phyloP scores from a whole-genome alignment of 2,113 vertebrate species.

The Ptychochromis oligacanthus region DNA sequence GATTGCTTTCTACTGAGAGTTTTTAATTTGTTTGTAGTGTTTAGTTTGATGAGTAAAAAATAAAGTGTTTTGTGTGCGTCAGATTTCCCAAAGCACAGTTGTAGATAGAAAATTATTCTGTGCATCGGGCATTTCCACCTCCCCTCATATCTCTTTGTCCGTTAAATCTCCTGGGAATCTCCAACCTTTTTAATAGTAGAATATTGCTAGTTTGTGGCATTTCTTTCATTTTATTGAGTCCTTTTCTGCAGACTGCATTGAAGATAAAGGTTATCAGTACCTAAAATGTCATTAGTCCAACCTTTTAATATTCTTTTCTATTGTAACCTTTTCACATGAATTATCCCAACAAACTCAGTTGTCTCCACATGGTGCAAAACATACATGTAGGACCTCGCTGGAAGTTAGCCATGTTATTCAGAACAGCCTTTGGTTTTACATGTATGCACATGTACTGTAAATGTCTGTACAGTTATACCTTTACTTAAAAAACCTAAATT shows the following conservation, averaged over 20 bases:
- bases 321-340: background rate
- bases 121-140: background rate
- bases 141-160: slow-evolving; percentile 10
- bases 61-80: background rate
- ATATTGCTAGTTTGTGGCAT: slow-evolving; percentile 47
- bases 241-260: slow-evolving; percentile 21
- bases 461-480: slow-evolving; percentile 31
- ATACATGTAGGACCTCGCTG: background rate
- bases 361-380: background rate
- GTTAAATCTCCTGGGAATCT: slow-evolving; percentile 5
- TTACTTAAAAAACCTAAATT: slow-evolving; percentile 55
- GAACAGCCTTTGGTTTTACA: background rate
- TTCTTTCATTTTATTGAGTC: slow-evolving; percentile 44
- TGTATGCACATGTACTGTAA: slow-evolving; percentile 3
- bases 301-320: background rate
- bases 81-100: slow-evolving; percentile 24
- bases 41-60: slow-evolving; percentile 9
- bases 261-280: slow-evolving; percentile 14
- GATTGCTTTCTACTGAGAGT: background rate
- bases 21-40: slow-evolving; percentile 50
- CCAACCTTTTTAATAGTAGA: slow-evolving; percentile 28
- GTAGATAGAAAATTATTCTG: slow-evolving; percentile 2
- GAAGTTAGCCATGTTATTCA: background rate
- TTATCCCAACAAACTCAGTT: background rate
- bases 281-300: slow-evolving; percentile 61